Base-by-base conservation (phyloP, 2,797 vertebrate species). In the Percopsis omiscomaycus region DNA sequence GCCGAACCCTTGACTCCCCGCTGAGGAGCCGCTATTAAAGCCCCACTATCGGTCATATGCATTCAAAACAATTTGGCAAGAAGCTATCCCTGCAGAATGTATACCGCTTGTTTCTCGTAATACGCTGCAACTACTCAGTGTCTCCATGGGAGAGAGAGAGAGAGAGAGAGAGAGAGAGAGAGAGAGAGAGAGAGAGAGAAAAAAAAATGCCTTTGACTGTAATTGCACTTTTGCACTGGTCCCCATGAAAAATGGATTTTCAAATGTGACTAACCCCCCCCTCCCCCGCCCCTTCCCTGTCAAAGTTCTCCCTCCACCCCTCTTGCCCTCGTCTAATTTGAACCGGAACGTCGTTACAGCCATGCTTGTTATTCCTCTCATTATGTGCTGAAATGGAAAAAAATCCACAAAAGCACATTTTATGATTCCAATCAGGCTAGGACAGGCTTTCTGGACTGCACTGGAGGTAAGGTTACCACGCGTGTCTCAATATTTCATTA, bases 231-330 rank as follows among this genome's bases (percentile, higher is more conserved):
- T 86, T 82, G 74, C 86, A 83, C 79, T 47, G 42, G 77, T 81
- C 82, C 79, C 80, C 73, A 83, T 86, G 68, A 87, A 91, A 91
- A 91, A 90, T 89, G 82, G 84, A 88, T 91, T 92, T 89, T 88
- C 79, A 86, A 87, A 91, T 88, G 84, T 61, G 74, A 89, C 71
- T 59, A 84, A 74, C 69, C 68, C 69, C 58, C 56, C 6, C 59
- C 69, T 67, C 71, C 65, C 64, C 70, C 15, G 42, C 30, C 15
- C 16, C 37, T 22, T 51, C 13, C 42, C 42, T 28, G 64, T 37
- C 52, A 22, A 27, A 1, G 4, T 4, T 5, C 22, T 54, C 62
- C 61, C 68, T 50, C 68, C 64, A 59, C 59, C 69, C 74, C 61
- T 60, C 73, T 80, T 73, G 60, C 72, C 69, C 59, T 55, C 9